phyloP scores from a whole-genome alignment of 2,797 vertebrate genomes.

The Crocidura indochinensis region DNA sequence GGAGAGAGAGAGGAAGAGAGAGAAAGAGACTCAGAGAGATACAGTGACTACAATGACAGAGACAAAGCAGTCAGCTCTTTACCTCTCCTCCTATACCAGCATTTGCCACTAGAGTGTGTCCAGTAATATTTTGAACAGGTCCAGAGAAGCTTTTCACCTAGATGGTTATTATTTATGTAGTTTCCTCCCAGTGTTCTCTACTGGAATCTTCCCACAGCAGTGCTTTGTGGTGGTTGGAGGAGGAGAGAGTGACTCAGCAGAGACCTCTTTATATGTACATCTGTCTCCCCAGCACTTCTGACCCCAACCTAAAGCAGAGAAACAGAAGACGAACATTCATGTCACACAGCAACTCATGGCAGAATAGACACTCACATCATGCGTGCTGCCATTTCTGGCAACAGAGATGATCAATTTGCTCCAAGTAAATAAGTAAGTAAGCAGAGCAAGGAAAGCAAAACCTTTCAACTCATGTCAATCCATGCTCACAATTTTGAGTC shows the following conservation, averaged over 20 bases:
- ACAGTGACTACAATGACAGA: no score
- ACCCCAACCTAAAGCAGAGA: background rate
- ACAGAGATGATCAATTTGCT: background rate
- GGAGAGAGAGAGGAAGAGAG: no score
- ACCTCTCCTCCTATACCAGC: background rate
- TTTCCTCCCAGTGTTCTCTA: background rate
- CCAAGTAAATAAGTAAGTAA: slow-evolving; percentile 11
- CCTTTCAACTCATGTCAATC: slow-evolving; percentile 7
- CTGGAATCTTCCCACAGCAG: background rate
- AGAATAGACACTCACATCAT: background rate
- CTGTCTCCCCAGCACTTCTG: slow-evolving; percentile 29
- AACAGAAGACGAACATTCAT: background rate
- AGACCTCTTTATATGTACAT: background rate
- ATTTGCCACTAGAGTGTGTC: background rate
- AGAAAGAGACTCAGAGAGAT: no score
- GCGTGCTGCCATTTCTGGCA: background rate
- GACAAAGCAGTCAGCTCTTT: background rate
- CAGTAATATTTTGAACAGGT: slow-evolving; percentile 7
- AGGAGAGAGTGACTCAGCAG: background rate
- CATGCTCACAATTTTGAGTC: slow-evolving; percentile 19
- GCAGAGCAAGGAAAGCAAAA: slow-evolving; percentile 19
- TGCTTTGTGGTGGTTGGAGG: background rate
- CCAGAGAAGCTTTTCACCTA: background rate
- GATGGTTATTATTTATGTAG: background rate
- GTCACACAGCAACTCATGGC: background rate